Conservation (phyloP, 2,113 vertebrate genomes). For the Trematocara zebra region DNA sequence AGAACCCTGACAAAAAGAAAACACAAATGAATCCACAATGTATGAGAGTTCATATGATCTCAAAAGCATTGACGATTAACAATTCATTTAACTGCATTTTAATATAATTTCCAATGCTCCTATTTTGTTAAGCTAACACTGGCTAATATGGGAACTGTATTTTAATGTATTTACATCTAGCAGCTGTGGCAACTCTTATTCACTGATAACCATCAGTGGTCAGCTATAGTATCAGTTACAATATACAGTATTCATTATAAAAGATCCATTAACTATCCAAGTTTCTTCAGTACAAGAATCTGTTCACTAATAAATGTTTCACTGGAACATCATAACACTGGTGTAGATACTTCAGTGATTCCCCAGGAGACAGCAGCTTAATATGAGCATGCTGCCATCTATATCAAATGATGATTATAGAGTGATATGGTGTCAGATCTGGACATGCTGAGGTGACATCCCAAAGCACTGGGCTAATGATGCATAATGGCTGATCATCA, state of each 20-base stretch:
- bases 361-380: background rate
- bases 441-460: constrained; percentile 21
- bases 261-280: background rate
- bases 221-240: background rate
- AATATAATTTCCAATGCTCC: background rate
- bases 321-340: constrained; percentile 1
- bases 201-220: background rate
- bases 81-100: background rate
- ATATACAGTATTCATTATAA: background rate
- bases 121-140: background rate
- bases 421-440: constrained; percentile 24
- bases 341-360: background rate
- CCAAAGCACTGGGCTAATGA: constrained; percentile 24
- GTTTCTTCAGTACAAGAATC: background rate
- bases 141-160: background rate
- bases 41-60: background rate
- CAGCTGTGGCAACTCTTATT: background rate
- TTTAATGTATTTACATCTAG: background rate
- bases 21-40: background rate
- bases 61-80: background rate
- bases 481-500: constrained; percentile 25
- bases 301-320: constrained; percentile 9
- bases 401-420: constrained; percentile 25
- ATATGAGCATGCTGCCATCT: background rate
- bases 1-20: background rate